Conservation (phyloP, 2,888 invertebrate species). For the Drosophila pseudotalamancana region DNA sequence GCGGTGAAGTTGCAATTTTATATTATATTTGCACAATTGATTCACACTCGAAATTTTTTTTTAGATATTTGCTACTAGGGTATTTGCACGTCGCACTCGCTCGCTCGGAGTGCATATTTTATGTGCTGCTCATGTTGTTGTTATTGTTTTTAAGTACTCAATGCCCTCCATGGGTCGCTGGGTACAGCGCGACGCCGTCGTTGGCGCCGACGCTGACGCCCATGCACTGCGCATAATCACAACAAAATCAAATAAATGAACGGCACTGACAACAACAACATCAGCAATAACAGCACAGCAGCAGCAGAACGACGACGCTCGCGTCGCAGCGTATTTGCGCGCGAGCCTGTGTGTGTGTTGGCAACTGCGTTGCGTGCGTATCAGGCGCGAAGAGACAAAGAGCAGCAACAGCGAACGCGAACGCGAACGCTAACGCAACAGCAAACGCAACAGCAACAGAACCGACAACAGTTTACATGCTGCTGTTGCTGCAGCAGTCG, state of each 20-base stretch:
- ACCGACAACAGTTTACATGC: slow-evolving; percentile 30
- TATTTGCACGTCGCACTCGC: slow-evolving; percentile 2
- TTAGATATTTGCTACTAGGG: slow-evolving; percentile 12
- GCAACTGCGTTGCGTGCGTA: slow-evolving; percentile 71
- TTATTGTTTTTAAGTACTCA: slow-evolving; percentile 55
- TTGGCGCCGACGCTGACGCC: slow-evolving; percentile 40
- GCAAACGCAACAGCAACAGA: slow-evolving; percentile 28
- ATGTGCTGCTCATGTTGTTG: slow-evolving; percentile 41
- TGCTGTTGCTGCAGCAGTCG: slow-evolving; percentile 48
- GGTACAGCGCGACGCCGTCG: slow-evolving; percentile 48
- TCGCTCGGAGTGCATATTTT: slow-evolving; percentile 23
- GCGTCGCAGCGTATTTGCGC: slow-evolving; percentile 20
- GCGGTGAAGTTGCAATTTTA: too few species aligned
- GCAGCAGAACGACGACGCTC: slow-evolving; percentile 21
- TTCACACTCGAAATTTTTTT: not conserved
- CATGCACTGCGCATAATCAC: slow-evolving; percentile 77
- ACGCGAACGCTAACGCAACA: too few species aligned
- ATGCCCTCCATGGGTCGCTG: slow-evolving; percentile 78
- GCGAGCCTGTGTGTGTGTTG: slow-evolving; percentile 65
- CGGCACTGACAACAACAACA: slow-evolving; percentile 42
- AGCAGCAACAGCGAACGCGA: slow-evolving; percentile 30
- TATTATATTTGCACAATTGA: too few species aligned
- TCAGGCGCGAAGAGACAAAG: slow-evolving; percentile 67
- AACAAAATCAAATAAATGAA: slow-evolving; percentile 75
- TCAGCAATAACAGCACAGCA: slow-evolving; percentile 19